Percentiles rank a stretch among this genome's conserved stretches.
These are phyloP conservation scores for Upupa epops DNA, from an alignment of 2,113 vertebrate genomes.

Conservation along the genomic window DNA sequence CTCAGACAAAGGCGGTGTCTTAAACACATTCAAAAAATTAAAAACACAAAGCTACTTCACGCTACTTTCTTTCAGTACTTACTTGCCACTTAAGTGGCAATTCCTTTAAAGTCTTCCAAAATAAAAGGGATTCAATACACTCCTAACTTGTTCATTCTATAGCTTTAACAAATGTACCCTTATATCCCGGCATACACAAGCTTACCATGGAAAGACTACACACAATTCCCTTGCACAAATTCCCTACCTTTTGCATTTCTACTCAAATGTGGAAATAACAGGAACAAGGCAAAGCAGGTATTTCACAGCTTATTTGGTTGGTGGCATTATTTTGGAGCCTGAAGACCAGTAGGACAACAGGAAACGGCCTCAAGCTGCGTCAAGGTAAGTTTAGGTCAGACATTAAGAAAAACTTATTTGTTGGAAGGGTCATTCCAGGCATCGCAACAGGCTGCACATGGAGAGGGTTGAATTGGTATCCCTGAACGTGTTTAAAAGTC, in stretches of 20 bases:
- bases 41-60: background rate
- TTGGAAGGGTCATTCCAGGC: too few species aligned
- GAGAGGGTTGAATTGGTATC: too few species aligned
- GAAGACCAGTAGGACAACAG: background rate
- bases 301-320: background rate
- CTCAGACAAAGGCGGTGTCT: background rate
- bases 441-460: too few species aligned
- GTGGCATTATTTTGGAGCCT: rapidly evolving
- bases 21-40: too few species aligned
- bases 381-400: too few species aligned
- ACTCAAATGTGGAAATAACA: background rate
- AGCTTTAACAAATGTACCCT: background rate
- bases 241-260: background rate
- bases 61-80: background rate
- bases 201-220: background rate
- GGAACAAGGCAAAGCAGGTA: background rate
- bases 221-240: background rate
- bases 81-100: background rate
- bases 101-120: background rate
- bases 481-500: too few species aligned
- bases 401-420: too few species aligned
- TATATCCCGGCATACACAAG: background rate
- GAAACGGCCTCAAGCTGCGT: too few species aligned
- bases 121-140: background rate
- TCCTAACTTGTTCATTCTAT: background rate